phyloP scores from a whole-genome alignment of 2,113 vertebrate genomes.

The Acrocephalus kingi region DNA sequence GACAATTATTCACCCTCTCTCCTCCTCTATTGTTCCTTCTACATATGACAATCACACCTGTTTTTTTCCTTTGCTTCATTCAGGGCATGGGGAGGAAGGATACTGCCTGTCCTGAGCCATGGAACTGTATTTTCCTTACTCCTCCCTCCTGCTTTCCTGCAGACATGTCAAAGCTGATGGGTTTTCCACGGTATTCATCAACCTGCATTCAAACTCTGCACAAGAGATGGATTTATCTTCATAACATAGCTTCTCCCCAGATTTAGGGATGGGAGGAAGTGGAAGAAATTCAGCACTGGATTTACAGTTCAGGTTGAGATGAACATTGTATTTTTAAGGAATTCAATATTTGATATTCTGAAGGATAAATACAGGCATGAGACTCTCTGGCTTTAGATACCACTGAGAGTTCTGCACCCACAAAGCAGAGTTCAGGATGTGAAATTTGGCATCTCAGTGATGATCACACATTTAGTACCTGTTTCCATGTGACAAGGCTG shows the following conservation, averaged over 20 bases:
- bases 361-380: neutral
- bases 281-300: neutral
- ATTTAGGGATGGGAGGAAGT: neutral
- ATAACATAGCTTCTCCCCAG: neutral
- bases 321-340: neutral
- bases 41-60: neutral
- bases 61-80: neutral
- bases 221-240: neutral
- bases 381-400: neutral
- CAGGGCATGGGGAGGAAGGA: neutral
- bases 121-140: neutral
- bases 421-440: neutral
- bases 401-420: neutral
- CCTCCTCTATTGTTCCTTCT: neutral
- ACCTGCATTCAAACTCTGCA: neutral
- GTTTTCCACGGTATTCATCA: neutral
- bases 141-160: neutral
- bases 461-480: neutral
- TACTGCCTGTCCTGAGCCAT: neutral
- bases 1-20: neutral
- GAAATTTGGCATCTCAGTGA: neutral
- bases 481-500: neutral
- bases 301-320: neutral
- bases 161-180: neutral
- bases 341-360: neutral